Evolutionary conservation across 2,113 vertebrate species (phyloP).

Genomic region (Mirounga angustirostris): DNA sequence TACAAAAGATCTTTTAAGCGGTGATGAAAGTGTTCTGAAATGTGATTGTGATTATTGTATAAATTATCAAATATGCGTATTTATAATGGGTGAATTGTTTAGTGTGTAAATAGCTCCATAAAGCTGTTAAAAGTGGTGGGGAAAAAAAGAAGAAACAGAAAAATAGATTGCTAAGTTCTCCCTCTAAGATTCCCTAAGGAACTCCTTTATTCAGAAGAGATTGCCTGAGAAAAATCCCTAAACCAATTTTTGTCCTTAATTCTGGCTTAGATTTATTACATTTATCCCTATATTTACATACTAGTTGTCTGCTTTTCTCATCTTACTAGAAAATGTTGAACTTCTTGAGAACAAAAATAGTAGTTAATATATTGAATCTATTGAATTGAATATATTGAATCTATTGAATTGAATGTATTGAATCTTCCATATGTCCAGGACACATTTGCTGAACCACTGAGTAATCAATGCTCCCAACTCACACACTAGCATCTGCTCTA

Average conservation of each 20-base stretch:
- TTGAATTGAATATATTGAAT: neutral
- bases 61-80: neutral
- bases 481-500: neutral
- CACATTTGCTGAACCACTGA: neutral
- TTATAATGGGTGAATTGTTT: neutral
- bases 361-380: neutral
- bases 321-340: constrained; percentile 2
- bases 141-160: neutral
- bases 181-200: neutral
- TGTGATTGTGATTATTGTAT: neutral
- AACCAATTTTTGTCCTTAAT: neutral
- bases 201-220: neutral
- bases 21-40: neutral
- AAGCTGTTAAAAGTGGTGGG: neutral
- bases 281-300: neutral
- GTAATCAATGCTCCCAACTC: neutral
- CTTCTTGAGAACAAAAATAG: neutral
- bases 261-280: neutral
- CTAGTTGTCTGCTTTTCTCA: neutral
- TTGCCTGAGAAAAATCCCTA: neutral
- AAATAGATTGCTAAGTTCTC: neutral
- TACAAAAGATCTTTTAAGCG: neutral
- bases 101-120: neutral
- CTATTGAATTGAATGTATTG: too few relatives aligned
- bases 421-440: neutral